Evolutionary conservation across 2,797 vertebrate species (phyloP).

Genomic region (Microctenopoma lineatum): DNA sequence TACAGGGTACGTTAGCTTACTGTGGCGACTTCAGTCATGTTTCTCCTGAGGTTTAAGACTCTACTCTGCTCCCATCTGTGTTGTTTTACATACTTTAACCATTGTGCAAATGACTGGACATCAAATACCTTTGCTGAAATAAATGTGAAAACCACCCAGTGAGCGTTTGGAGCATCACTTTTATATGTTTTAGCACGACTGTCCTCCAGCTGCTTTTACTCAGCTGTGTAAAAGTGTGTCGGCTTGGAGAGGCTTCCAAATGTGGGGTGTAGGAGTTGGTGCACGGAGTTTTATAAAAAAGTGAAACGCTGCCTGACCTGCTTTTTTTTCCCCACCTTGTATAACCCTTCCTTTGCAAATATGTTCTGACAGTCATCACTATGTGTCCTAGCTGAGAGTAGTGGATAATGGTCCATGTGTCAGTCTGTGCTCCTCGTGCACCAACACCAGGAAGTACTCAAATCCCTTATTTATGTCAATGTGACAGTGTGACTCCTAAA

Average conservation of each 20-base stretch:
- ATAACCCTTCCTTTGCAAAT: neutral
- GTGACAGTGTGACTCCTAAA: too few species aligned
- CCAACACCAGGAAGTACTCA: neutral
- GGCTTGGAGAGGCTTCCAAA: neutral
- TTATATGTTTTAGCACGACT: neutral
- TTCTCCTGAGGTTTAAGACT: too few species aligned
- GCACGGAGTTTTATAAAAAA: neutral
- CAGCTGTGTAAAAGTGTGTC: too few species aligned
- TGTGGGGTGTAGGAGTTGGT: neutral
- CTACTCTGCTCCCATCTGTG: too few species aligned
- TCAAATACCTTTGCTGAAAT: too few species aligned
- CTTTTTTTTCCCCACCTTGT: neutral
- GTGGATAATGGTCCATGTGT: neutral
- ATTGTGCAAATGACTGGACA: too few species aligned
- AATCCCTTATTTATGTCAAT: neutral
- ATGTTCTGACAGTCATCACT: neutral
- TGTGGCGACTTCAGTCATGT: too few species aligned
- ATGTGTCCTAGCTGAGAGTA: neutral
- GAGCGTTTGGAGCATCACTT: too few species aligned
- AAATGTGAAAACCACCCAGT: too few species aligned
- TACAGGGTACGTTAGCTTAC: neutral
- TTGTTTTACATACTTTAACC: too few species aligned
- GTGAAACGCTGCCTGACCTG: neutral
- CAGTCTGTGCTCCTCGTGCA: neutral
- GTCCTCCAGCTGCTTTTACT: neutral